Base-by-base conservation (phyloP, 2,113 vertebrate species). In the Corythaixoides concolor region DNA sequence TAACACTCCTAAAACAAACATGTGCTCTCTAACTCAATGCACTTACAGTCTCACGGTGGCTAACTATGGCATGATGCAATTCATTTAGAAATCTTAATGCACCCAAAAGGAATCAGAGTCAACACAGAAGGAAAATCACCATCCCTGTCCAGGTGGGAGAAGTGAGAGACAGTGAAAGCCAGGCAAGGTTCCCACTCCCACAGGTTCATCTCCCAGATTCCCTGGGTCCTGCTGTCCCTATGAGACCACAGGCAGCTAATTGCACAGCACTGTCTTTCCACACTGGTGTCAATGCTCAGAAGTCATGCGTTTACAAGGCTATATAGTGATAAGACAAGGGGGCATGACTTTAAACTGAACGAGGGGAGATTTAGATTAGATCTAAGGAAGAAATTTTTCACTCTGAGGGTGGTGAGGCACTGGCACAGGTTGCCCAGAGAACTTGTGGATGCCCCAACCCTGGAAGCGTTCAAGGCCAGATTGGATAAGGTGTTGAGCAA, bases 261-360 rank as follows among this genome's bases (percentile, higher is more conserved):
- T 18, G 18, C 62, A 39, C 58, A 9, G 33, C 1, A 5, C n/a
- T 35, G 24, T 8, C 62, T 11, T 28, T 8, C 63, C 7, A 3
- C 2, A 1, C 43, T 2, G 11, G 3, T 18, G 6, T 23, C 68
- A 15, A 11, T 1, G 1, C 70, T n/a, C 62, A 7, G 1, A 28
- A 33, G 8, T 2, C 32, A 35, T 11, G 6, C 11, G n/a, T n/a
- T n/a, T n/a, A n/a, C n/a, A n/a, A n/a, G n/a, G n/a, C n/a, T n/a
- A n/a, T n/a, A n/a, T n/a, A n/a, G n/a, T n/a, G n/a, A n/a, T n/a
- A n/a, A n/a, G n/a, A n/a, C n/a, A n/a, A n/a, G n/a, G n/a, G n/a
- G n/a, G n/a, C n/a, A n/a, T n/a, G n/a, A n/a, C n/a, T n/a, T n/a
- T n/a, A n/a, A n/a, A n/a, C n/a, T n/a, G n/a, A n/a, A n/a, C n/a